Evolutionary conservation across 2,113 vertebrate species (phyloP).

Genomic region (Acanthisitta chloris): DNA sequence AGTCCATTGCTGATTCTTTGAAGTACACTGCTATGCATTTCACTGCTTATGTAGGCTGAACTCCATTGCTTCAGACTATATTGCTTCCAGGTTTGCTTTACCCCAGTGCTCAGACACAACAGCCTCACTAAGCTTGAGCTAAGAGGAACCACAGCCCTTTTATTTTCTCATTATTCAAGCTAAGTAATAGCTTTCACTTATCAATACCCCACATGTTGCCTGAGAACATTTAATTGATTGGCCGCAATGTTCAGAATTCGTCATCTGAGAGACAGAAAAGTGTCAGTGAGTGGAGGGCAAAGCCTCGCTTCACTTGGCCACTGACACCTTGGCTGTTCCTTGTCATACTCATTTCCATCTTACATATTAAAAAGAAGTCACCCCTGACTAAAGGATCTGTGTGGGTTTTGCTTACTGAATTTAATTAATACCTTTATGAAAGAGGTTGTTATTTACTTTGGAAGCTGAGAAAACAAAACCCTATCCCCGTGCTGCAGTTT

Average conservation of each 20-base stretch:
- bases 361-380: neutral
- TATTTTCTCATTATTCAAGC: neutral
- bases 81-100: neutral
- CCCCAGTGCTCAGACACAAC: neutral
- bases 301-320: constrained; percentile 30
- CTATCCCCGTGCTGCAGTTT: neutral
- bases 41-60: neutral
- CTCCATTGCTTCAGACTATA: neutral
- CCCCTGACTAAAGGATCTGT: neutral
- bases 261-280: neutral
- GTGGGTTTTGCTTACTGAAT: neutral
- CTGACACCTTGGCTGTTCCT: neutral
- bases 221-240: neutral
- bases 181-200: neutral
- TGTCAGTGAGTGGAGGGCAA: neutral
- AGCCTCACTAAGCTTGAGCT: neutral
- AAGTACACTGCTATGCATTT: neutral
- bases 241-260: neutral
- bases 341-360: neutral
- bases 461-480: neutral
- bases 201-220: neutral
- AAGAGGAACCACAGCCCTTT: neutral
- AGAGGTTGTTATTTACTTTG: constrained; percentile 18
- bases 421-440: neutral
- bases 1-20: neutral